phyloP scores from a whole-genome alignment of 2,888 invertebrate genomes.

The Luperina testacea region DNA sequence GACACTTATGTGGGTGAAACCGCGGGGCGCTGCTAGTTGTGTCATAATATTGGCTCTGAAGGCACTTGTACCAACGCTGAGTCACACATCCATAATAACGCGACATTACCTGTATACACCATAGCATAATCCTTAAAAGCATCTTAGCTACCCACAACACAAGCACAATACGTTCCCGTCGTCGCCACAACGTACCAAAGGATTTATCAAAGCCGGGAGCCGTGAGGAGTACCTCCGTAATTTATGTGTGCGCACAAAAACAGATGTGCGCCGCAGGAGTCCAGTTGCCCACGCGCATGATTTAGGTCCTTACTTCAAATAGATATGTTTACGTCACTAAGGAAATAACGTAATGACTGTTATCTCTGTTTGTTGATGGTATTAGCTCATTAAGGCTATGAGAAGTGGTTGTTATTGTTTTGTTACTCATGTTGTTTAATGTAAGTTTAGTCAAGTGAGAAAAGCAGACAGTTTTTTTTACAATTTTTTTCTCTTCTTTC shows the following conservation, averaged over 20 bases:
- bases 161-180: constrained; percentile 76
- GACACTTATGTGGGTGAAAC: too few species aligned
- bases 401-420: constrained; percentile 15
- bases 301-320: constrained; percentile 63
- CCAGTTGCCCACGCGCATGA: constrained; percentile 77
- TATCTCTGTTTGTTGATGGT: constrained; percentile 52
- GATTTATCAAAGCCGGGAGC: constrained; percentile 82
- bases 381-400: constrained; percentile 38
- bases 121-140: constrained; percentile 25
- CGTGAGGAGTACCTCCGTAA: constrained; percentile 72
- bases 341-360: constrained; percentile 63
- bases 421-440: background rate
- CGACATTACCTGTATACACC: background rate
- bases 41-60: background rate
- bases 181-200: constrained; percentile 70
- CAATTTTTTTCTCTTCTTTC: background rate
- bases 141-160: constrained; percentile 55
- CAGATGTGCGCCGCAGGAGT: constrained; percentile 81
- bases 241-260: constrained; percentile 70
- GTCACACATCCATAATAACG: constrained; percentile 10
- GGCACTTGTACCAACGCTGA: background rate
- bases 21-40: too few species aligned
- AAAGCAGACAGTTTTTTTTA: background rate
- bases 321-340: constrained; percentile 65
- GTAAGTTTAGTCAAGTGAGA: background rate